These are phyloP conservation scores for Unio pictorum DNA, from an alignment of 2,888 invertebrate species.

Conservation along the genomic window DNA sequence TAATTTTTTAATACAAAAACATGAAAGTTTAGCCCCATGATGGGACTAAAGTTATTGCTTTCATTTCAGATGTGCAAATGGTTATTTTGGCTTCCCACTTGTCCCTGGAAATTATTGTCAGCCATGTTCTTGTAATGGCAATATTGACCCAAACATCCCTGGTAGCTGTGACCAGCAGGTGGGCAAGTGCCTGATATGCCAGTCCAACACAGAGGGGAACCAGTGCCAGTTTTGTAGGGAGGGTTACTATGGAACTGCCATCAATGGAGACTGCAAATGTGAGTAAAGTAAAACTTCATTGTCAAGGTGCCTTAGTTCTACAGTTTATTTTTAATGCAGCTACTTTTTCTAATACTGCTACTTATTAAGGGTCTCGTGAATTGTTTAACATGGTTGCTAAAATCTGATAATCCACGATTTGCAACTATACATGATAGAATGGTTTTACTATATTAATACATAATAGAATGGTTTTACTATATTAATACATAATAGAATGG, in stretches of 20 bases:
- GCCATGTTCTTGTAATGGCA: constrained; percentile 90
- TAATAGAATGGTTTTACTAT: no score
- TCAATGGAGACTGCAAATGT: constrained; percentile 67
- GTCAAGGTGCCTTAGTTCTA: background rate
- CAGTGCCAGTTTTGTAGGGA: constrained; percentile 76
- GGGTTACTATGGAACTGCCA: constrained; percentile 70
- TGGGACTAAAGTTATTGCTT: no score
- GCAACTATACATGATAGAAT: no score
- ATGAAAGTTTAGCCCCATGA: no score
- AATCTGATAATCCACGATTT: no score
- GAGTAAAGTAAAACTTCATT: constrained; percentile 12
- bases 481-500: no score
- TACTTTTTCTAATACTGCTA: no score
- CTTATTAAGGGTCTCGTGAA: no score
- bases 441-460: no score
- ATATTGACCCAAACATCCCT: constrained; percentile 73
- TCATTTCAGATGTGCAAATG: constrained; percentile 59
- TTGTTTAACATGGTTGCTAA: no score
- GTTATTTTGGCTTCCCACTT: constrained; percentile 81
- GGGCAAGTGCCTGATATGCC: constrained; percentile 90
- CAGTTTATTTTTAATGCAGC: background rate
- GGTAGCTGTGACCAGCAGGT: constrained; percentile 83
- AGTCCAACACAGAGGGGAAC: constrained; percentile 83
- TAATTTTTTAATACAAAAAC: no score
- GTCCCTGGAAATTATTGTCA: constrained; percentile 80